Percentiles rank a stretch among this genome's conserved stretches.
Conservation (phyloP, 1,140 invertebrate genomes). For the Sinonovacula constricta region DNA sequence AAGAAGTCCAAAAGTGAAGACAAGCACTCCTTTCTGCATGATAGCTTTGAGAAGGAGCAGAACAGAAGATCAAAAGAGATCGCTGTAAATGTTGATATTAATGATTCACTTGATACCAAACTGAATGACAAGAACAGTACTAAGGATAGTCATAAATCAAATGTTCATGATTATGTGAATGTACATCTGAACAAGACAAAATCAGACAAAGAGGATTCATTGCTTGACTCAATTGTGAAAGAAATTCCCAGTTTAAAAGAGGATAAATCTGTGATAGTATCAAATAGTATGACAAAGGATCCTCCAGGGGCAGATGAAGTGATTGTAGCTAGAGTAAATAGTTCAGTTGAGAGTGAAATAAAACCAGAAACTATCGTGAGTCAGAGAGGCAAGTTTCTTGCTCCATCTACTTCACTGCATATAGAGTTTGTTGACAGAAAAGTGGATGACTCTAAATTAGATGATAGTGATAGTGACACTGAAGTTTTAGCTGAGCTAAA, state of each 20-base stretch:
- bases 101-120: neutral
- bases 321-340: neutral
- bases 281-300: neutral
- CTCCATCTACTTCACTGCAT: neutral
- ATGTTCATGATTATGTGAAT: neutral
- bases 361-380: conserved; percentile 27
- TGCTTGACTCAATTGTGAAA: conserved; percentile 28
- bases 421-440: conserved; percentile 20
- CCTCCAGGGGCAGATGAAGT: neutral
- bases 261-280: conserved; percentile 1
- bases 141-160: neutral
- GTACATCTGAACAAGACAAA: conserved; percentile 3
- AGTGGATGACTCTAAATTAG: neutral
- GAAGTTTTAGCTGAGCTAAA: conserved; percentile 1
- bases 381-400: conserved; percentile 20
- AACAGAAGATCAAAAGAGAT: conserved; percentile 39
- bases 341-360: conserved; percentile 34
- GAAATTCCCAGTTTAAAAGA: conserved; percentile 20
- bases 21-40: conserved; percentile 41
- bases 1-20: conserved; percentile 37
- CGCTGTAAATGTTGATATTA: conserved; percentile 35
- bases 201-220: conserved; percentile 14
- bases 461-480: conserved; percentile 26
- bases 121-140: neutral
- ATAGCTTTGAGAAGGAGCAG: conserved; percentile 33